Base-by-base conservation (phyloP, 2,797 vertebrate genomes). In the Siniperca obscura region DNA sequence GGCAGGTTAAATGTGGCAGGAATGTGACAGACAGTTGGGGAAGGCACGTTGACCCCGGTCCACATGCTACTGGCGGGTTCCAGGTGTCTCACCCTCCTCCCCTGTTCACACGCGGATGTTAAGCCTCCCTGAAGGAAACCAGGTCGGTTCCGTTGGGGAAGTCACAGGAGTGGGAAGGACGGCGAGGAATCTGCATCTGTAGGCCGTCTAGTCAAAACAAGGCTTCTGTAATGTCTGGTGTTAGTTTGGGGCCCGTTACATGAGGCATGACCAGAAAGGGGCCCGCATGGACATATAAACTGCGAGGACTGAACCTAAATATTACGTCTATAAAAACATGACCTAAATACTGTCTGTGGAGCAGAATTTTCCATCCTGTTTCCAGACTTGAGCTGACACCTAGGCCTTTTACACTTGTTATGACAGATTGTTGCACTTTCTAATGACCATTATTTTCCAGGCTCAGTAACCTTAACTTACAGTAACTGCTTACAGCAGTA, bases 311-410 rank as follows among this genome's bases (percentile, higher is more conserved):
- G 57, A 91, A 90, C 86, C 89, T 91, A 94, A 94, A 95, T 94
- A 94, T 94, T 93, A 92, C 68, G 90, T 92, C 94, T 94, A 85
- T 89, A 84, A 92, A 87, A 93, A 87, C 81, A 83, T 87, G 88
- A 90, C 91, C 90, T 84, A 93, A 93, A 94, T 93, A 93, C 93
- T 92, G 90, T 93, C 92, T 92, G 82, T 53, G 61, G 69, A 86
- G 72, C 56, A 81, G 65, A 78, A 44, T 77, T 91, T 91, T 91
- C 91, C 91, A 86, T 90, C 91, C 88, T 80, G 89, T 88, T 80
- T 89, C 87, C 77, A 84, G 74, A 77, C 78, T 34, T 46, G 74
- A 80, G 88, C 55, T 80, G 74, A 85, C 84, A 86, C 80, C 73
- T 70, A 56, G 77, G 67, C n/a, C 60, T 83, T 84, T 85, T 71